Evolutionary conservation across 2,797 vertebrate genomes (phyloP), one percentile per base, ranked within the genome.

Genomic region (Myotis myotis): DNA sequence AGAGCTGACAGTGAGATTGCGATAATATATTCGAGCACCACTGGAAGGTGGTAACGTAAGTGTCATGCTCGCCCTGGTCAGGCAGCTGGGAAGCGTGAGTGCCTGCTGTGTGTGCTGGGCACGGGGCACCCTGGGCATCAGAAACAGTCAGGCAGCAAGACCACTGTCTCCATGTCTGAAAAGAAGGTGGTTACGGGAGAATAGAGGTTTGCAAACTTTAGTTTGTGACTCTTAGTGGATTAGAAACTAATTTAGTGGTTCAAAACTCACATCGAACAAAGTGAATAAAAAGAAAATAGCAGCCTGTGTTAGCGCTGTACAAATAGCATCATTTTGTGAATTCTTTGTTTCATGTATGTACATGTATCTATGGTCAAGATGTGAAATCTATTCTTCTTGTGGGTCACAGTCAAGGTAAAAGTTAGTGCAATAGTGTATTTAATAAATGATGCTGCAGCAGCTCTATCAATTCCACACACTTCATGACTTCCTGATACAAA

Each of bases 401-500:
- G 51, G 51, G 17, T 20, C 38, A 10, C 0, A 36, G 44, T 47
- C n/a, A 80, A 60, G 55, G 41, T 20, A 28, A 66, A 82, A 75
- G 30, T 38, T 9, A 55, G 20, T 15, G 13, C 30, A 15, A 30
- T n/a, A 4, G 30, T 0, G 3, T 11, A 13, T 51, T 25, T 8
- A 38, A 47, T 70, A 70, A 72, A 44, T 17, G 3, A n/a, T 5
- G 7, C 10, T 0, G 30, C 0, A 13, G n/a, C 0, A 15, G 16
- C 3, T 36, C 44, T 9, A 0, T 19, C 0, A 7, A 8, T 22
- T 93, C 13, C 25, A 6, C 3, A 28, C 68, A 25, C 51, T 71
- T 19, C 7, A 5, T 47, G 78, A 57, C n/a, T 70, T 93, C 47
- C 74, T 53, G 60, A 47, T 57, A 19, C 0, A 22, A 83, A 36